Base-by-base conservation (phyloP, 2,888 invertebrate genomes). In the Chesias legatella region DNA sequence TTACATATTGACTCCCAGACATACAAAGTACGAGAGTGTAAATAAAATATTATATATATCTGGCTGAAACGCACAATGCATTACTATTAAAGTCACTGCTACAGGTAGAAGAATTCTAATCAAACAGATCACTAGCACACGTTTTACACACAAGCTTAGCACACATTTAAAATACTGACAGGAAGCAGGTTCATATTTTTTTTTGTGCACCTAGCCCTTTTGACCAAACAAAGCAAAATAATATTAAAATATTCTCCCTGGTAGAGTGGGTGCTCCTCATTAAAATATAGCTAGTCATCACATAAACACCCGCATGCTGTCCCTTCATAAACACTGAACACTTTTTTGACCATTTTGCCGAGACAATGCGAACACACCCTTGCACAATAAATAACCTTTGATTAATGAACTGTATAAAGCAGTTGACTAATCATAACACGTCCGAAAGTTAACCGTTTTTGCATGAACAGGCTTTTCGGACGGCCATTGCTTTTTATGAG, bases 341-440 rank as follows among this genome's bases (percentile, higher is more conserved):
- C 32, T 48, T 48, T 48, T 48, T 36, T 10, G 42, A 8, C 28
- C 27, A 22, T 40, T 44, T 40, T 50, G 43, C 36, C 42, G 30
- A 60, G 58, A 67, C 67, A 63, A 67, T 60, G 48, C 53, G 55
- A 56, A 58, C 64, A 68, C 71, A 64, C 72, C 69, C 67, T 54
- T 65, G 61, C 55, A 67, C 67, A 70, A 81, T 83, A 79, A 83
- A 83, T 84, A 81, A 83, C 67, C 22, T 26, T 65, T 83, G 84
- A 84, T 84, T 83, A 81, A 85, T 84, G 80, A 74, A 76, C 60
- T 61, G 52, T 56, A 51, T 58, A 60, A 64, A 71, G 60, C 67
- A 63, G 56, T 62, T 56, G 53, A 45, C 58, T 64, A 67, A 67
- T 66, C 63, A 65, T 64, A 57, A 58, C 54, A 58, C 51, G 55